Evolutionary conservation across 2,113 vertebrate species (phyloP), one percentile per base, ranked within the genome.

Genomic region (Cochlearius cochlearius): DNA sequence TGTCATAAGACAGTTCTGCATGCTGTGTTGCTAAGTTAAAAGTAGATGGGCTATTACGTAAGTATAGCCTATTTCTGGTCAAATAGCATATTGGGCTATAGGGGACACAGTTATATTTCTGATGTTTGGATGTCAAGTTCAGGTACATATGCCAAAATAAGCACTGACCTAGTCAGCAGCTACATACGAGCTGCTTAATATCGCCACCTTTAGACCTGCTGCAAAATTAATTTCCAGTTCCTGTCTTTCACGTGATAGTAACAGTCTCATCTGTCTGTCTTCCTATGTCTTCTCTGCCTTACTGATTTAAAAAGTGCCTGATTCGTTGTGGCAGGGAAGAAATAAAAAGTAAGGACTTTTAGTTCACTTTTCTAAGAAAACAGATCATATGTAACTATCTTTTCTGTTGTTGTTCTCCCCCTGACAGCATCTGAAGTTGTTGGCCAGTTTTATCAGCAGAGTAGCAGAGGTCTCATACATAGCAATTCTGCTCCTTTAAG

Each of bases 21-120:
- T 34, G 11, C 39, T 55, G 17, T 30, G 34, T 52, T 64, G 9
- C 67, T 49, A 43, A 36, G 68, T 60, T 89, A 52, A 30, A 85
- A 85, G 39, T 69, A 66, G 12, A 17, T 69, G 39, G 36, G 18
- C 41, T 75, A 9, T 87, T 87, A 64, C 1, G 0, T 74, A 78
- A 78, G 25, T 43, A 7, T 49, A 30, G 47, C 23, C 56, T 88
- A 15, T 78, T 92, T 94, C 41, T 86, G 74, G 41, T 86, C 43
- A 88, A 91, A 68, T 20, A 49, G 32, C 1, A 0, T 36, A 12
- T 82, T 3, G 0, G 1, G 7, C 50, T 56, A 71, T 23, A 78
- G 39, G 34, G 17, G 39, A 81, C 55, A 50, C 6, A 21, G 34
- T 82, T 86, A 21, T 29, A 41, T 63, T 75, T 80, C 63, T 91